Base-by-base conservation (phyloP, 2,113 vertebrate genomes). In the Chinchilla lanigera region DNA sequence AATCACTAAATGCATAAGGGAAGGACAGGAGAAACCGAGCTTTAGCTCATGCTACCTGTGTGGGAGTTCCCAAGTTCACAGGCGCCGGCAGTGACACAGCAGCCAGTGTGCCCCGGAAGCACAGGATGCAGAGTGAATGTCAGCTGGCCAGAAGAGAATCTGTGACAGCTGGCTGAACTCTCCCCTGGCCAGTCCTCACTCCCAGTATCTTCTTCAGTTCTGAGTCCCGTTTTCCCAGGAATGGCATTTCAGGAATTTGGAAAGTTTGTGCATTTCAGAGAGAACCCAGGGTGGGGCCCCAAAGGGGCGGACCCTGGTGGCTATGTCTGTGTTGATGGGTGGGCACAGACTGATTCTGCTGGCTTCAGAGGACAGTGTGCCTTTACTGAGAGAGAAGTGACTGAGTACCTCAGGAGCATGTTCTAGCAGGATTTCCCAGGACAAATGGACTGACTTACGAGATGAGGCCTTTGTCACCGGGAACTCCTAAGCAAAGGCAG, bases 401-500 rank as follows among this genome's bases (percentile, higher is more conserved):
- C 20, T 60, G 41, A 47, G 9, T 61, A 75, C 22, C 50, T 50
- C 14, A 84, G 54, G 92, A 84, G 41, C 52, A 86, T 2, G n/a
- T 92, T 47, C 35, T 38, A 91, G 82, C 81, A 35, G 81, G 67
- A 92, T 85, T 96, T 86, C 89, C 38, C 20, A 61, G 52, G 86
- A 91, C 41, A 77, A 94, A 67, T 30, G 33, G 24, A 35, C 38
- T 69, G 58, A 87, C 38, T 86, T 85, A n/a, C 50, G 69, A 86
- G 35, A 58, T 30, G 54, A 86, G 54, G 19, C 80, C 22, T 60
- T 90, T 65, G 47, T 87, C 50, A 75, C 10, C 30, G 33, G 52
- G 84, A 86, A 95, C 50, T 58, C 35, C 50, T 82, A 93, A 86
- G 58, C 52, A 86, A 95, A 96, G 38, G 41, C 73, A 89, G 14